A percentile compares a stretch with the other conserved stretches of the same genome.
These are phyloP conservation scores for Idris sp. DNA, from an alignment of 1,140 invertebrate genomes.

Conservation along the genomic window DNA sequence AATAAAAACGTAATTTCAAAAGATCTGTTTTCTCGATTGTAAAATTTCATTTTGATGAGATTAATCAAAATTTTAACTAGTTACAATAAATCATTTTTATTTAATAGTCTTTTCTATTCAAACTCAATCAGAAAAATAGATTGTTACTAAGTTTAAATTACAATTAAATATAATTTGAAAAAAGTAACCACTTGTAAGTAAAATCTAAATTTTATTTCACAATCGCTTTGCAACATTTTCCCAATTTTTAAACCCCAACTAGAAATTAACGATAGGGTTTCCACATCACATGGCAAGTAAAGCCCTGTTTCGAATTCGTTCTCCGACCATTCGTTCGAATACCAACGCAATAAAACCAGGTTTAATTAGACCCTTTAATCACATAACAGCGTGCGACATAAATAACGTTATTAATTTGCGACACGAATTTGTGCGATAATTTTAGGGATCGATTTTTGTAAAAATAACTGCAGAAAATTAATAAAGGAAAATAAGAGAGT, in stretches of 20 bases:
- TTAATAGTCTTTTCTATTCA: too few species aligned
- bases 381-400: slow-evolving; percentile 8
- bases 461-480: slow-evolving; percentile 33
- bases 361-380: slow-evolving; percentile 22
- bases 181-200: too few species aligned
- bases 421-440: slow-evolving; percentile 13
- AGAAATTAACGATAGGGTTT: background rate
- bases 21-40: too few species aligned
- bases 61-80: too few species aligned
- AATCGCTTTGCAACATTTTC: too few species aligned
- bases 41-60: too few species aligned
- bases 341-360: background rate
- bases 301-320: slow-evolving; percentile 1
- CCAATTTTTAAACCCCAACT: background rate
- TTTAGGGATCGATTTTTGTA: slow-evolving; percentile 22
- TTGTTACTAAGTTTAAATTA: too few species aligned
- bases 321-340: background rate
- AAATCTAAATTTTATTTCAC: too few species aligned
- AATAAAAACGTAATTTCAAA: too few species aligned
- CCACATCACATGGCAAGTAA: background rate
- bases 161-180: too few species aligned
- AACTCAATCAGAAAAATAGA: too few species aligned
- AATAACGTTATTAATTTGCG: slow-evolving; percentile 37
- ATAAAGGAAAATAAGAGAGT: slow-evolving; percentile 43
- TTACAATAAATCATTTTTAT: too few species aligned